Conservation (phyloP, 1,140 invertebrate species). For the Aphidius gifuensis region DNA sequence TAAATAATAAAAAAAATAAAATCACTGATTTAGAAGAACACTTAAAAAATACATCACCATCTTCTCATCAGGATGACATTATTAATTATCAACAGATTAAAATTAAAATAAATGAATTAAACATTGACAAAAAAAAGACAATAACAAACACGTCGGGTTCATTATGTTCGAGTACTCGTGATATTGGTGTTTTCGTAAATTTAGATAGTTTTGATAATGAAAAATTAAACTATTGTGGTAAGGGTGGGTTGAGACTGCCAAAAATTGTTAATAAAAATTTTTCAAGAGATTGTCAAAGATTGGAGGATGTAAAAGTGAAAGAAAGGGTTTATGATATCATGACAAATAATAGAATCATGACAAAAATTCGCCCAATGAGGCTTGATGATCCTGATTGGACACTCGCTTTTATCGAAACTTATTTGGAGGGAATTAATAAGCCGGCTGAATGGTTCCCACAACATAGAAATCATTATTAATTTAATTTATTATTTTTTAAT, state of each 20-base stretch:
- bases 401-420: slow-evolving; percentile 41
- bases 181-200: background rate
- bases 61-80: slow-evolving; percentile 2
- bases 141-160: background rate
- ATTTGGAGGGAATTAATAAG: slow-evolving; percentile 30
- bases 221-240: background rate
- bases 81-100: slow-evolving; percentile 8
- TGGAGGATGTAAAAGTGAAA: slow-evolving; percentile 16
- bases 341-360: slow-evolving; percentile 36
- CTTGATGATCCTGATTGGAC: slow-evolving; percentile 36
- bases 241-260: slow-evolving; percentile 9
- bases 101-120: slow-evolving; percentile 4
- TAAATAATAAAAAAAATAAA: slow-evolving; percentile 11
- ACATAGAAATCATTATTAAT: slow-evolving; percentile 8
- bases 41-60: slow-evolving; percentile 11
- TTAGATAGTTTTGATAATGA: slow-evolving; percentile 12
- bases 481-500: slow-evolving; percentile 14
- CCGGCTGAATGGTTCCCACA: slow-evolving; percentile 16
- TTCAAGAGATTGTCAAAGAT: slow-evolving; percentile 16
- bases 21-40: background rate
- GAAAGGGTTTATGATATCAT: slow-evolving; percentile 37
- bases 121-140: background rate
- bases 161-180: slow-evolving; percentile 3
- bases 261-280: slow-evolving; percentile 25
- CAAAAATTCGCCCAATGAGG: slow-evolving; percentile 37